Conservation (phyloP, 2,888 invertebrate species). For the Cantharis flavilabris region DNA sequence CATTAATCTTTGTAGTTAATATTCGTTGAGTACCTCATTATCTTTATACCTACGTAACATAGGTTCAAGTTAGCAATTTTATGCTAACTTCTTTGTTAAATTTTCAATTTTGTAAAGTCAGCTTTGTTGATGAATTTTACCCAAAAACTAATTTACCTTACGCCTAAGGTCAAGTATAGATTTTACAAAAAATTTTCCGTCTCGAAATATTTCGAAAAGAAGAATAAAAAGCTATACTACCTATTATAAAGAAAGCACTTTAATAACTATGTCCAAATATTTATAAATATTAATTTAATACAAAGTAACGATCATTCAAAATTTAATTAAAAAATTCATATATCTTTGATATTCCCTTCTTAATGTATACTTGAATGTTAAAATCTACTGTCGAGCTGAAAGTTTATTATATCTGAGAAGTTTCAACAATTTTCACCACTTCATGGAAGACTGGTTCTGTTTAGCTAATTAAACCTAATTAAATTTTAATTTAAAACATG, state of each 20-base stretch:
- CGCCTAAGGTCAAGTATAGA: background rate
- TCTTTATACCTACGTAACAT: too few species aligned
- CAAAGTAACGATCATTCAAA: background rate
- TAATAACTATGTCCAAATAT: background rate
- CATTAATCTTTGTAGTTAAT: too few species aligned
- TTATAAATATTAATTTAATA: background rate
- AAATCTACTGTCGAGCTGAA: conserved; percentile 23
- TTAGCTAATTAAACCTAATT: conserved; percentile 43
- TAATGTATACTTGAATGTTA: conserved; percentile 21
- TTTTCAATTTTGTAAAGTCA: background rate
- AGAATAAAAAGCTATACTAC: background rate
- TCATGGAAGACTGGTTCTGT: conserved; percentile 33
- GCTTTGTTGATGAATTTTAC: background rate
- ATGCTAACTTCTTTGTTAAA: background rate
- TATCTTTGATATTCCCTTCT: conserved; percentile 6
- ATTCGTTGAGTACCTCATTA: too few species aligned
- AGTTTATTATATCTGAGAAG: conserved; percentile 31
- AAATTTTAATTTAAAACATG: conserved; percentile 43
- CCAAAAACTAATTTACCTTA: background rate
- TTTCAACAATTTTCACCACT: conserved; percentile 31
- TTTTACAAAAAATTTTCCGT: background rate
- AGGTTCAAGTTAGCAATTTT: background rate
- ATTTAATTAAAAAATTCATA: background rate
- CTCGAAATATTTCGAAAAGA: background rate
- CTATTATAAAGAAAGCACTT: background rate